Evolutionary conservation across 2,113 vertebrate genomes (phyloP).

Genomic region (Asarcornis scutulata): DNA sequence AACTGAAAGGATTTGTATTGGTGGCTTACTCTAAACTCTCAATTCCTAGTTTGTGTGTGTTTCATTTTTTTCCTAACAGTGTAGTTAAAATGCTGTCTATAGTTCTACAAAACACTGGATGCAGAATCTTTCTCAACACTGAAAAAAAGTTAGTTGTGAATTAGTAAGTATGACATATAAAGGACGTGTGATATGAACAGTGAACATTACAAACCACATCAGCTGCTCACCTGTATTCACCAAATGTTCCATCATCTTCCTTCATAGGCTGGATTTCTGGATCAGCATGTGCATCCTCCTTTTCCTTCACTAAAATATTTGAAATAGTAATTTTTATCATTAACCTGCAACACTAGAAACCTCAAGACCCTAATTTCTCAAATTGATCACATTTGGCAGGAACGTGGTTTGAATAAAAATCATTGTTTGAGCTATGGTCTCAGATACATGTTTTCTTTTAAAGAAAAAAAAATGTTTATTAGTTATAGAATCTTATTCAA

Average conservation of each 20-base stretch:
- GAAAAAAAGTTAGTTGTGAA: slow-evolving; percentile 27
- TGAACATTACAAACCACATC: background rate
- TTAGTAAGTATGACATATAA: background rate
- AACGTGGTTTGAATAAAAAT: background rate
- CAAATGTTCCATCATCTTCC: slow-evolving; percentile 97
- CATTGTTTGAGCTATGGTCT: background rate
- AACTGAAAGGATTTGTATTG: background rate
- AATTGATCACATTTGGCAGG: background rate
- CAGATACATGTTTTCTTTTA: background rate
- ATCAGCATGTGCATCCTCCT: slow-evolving; percentile 96
- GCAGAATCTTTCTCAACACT: background rate
- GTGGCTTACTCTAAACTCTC: background rate
- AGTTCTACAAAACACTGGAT: background rate
- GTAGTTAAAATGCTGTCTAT: background rate
- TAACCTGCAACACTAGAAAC: background rate
- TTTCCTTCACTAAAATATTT: slow-evolving; percentile 91
- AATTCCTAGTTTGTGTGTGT: background rate
- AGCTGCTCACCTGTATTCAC: slow-evolving; percentile 95
- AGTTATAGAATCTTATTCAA: background rate
- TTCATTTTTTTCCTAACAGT: background rate
- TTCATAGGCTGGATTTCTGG: slow-evolving; percentile 99
- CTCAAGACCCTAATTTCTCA: background rate
- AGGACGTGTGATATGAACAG: background rate
- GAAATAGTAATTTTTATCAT: slow-evolving; percentile 27
- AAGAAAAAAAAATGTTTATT: background rate